Base-by-base conservation (phyloP, 2,797 vertebrate genomes). In the Siniperca obscura region DNA sequence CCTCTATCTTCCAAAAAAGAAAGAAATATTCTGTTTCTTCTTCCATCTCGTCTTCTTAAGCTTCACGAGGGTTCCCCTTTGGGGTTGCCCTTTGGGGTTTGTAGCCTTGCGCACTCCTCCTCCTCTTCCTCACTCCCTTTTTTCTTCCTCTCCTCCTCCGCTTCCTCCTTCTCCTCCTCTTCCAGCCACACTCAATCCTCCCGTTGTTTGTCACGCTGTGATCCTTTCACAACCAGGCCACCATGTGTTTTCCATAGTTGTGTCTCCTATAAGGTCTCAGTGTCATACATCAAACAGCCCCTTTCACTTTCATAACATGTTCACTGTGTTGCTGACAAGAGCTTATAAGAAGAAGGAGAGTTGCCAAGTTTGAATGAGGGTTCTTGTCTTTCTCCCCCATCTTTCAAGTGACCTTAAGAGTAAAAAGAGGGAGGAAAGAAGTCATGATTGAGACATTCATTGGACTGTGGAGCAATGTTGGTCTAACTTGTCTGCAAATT, bases 151-250 rank as follows among this genome's bases (percentile, higher is more conserved):
- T 30, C 27, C 27, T 25, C 44, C 60, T 75, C 44, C n/a, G 83
- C 27, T 14, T 93, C 92, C 91, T 95, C 94, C 92, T 95, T 25
- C n/a, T 88, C 42, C 82, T 82, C 86, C 16, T 91, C 86, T 65
- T 83, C 75, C 87, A 86, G 91, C 91, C 89, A 87, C 84, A 76
- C 40, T 93, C 84, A 92, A 89, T 91, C 86, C 80, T 66, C 68
- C 83, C 65, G 66, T 92, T 92, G 91, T 92, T 84, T 34, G 0
- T 21, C 9, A 16, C 56, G 67, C 71, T 90, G 76, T 90, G 87
- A 92, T 91, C 89, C 84, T 50, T 66, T 40, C 77, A 68, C 62
- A 53, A 5, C 52, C 60, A 1, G 69, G 70, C 80, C 87, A 82
- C 80, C 68, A 22, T 78, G 64, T 42, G 19, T 67, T 74, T 79